A percentile compares a stretch with the other conserved stretches of the same genome.
phyloP scores from a whole-genome alignment of 1,140 invertebrate species.

The Macrocentrus cingulum region DNA sequence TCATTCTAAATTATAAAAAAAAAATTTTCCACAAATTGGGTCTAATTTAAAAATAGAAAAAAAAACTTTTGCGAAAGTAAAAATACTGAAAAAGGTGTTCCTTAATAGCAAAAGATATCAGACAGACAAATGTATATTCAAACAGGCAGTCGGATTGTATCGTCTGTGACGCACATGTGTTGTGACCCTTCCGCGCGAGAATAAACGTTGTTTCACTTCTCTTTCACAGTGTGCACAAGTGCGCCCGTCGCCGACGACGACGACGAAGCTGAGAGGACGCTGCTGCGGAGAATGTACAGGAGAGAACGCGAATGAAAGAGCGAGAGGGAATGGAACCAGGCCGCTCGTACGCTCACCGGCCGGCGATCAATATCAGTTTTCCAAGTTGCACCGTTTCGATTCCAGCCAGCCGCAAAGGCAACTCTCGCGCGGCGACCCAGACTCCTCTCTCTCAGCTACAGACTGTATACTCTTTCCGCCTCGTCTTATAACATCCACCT shows the following conservation, averaged over 20 bases:
- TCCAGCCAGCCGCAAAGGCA: slow-evolving; percentile 29
- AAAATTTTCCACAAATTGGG: no score
- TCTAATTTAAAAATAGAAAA: no score
- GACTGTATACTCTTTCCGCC: not conserved
- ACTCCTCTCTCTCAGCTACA: slow-evolving; percentile 17
- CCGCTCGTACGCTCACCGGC: slow-evolving; percentile 22
- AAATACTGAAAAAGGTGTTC: no score
- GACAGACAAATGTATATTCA: no score
- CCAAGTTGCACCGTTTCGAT: slow-evolving; percentile 33
- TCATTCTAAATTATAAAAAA: no score
- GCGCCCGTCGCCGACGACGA: not conserved
- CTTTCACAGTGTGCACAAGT: slow-evolving; percentile 8
- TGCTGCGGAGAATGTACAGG: not conserved
- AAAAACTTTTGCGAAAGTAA: no score
- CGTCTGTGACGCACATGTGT: not conserved
- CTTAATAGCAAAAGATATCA: no score
- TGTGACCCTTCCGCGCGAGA: slow-evolving; percentile 1
- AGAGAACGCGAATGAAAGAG: not conserved
- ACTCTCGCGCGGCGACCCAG: not conserved
- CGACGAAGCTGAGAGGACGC: not conserved
- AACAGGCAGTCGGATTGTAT: not conserved
- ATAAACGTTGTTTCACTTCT: slow-evolving; percentile 6
- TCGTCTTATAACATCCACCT: slow-evolving; percentile 7
- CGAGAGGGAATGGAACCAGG: slow-evolving; percentile 28
- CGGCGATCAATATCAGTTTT: slow-evolving; percentile 35